Base-by-base conservation (phyloP, 2,888 invertebrate genomes). In the Nowickia ferox region DNA sequence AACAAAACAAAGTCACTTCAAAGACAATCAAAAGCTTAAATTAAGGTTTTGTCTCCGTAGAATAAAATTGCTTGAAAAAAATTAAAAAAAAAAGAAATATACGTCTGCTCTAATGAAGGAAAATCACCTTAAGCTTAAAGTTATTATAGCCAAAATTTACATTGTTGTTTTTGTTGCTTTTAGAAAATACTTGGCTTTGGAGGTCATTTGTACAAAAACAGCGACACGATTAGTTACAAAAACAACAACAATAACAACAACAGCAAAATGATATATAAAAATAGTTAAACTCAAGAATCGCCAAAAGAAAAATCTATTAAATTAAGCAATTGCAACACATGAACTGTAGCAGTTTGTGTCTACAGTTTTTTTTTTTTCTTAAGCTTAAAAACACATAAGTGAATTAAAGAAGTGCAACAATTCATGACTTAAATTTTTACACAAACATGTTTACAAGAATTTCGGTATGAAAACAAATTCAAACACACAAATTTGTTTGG, bases 251-350 rank as follows among this genome's bases (percentile, higher is more conserved):
- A 81, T 68, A 22, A 68, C 15, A 38, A 42, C 53, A 63, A 15
- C 17, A 69, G 42, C 3, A 15, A 55, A 30, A 30, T 30, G 6
- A 30, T 3, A 42, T 10, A 1, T 55, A 10, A 57, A 51, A 46
- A 57, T 69, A 42, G 15, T 44, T 75, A 72, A 69, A 59, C 59
- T 69, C 42, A 59, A 65, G 72, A 81, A 81, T 85, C 53, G 71
- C 77, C 81, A 72, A 53, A 72, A 55, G 61, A 81, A 84, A 72
- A 81, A 77, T 82, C 42, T 46, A 19, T 61, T 75, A 82, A 75
- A 79, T 74, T 75, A 59, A 83, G 78, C 66, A 82, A 85, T 86
- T 86, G 78, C 85, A 78, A 86, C 78, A 79, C 75, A 59, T 79
- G 53, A 71, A 78, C 65, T 76, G 55, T 72, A 65, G 55, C 55